phyloP scores from a whole-genome alignment of 2,113 vertebrate genomes.

The Pycnonotus jocosus region DNA sequence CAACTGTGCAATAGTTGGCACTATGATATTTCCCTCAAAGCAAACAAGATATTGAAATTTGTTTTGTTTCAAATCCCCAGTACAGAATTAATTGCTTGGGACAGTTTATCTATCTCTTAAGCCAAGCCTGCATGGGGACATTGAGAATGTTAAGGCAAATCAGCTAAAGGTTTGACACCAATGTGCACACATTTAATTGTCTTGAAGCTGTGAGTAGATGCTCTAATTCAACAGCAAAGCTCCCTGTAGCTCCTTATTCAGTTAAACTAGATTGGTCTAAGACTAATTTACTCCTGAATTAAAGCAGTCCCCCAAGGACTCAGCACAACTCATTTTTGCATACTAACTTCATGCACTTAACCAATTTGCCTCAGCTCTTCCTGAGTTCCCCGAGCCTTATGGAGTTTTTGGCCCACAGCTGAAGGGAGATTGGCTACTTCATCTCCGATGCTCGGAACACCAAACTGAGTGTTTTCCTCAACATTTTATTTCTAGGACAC shows the following conservation, averaged over 20 bases:
- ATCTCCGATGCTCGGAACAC: background rate
- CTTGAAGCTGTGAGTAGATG: constrained; percentile 7
- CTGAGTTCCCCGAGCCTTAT: background rate
- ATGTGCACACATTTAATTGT: background rate
- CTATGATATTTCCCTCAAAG: background rate
- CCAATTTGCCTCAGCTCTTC: background rate
- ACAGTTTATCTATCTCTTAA: background rate
- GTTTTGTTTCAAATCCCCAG: background rate
- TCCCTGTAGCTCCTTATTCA: constrained; percentile 33
- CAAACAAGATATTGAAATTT: background rate
- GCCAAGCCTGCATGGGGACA: background rate
- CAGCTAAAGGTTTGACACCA: background rate
- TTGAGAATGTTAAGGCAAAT: background rate
- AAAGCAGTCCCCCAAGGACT: constrained; percentile 4
- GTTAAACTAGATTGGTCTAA: constrained; percentile 23
- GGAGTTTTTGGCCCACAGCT: background rate
- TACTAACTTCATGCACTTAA: background rate
- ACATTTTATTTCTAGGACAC: background rate
- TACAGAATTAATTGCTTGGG: background rate
- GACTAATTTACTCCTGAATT: constrained; percentile 44
- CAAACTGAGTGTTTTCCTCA: background rate
- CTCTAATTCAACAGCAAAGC: constrained; percentile 32
- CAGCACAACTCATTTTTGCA: background rate
- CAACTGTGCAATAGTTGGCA: background rate
- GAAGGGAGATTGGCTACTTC: background rate